Base-by-base conservation (phyloP, 2,888 invertebrate species). In the Piscicola geometra region DNA sequence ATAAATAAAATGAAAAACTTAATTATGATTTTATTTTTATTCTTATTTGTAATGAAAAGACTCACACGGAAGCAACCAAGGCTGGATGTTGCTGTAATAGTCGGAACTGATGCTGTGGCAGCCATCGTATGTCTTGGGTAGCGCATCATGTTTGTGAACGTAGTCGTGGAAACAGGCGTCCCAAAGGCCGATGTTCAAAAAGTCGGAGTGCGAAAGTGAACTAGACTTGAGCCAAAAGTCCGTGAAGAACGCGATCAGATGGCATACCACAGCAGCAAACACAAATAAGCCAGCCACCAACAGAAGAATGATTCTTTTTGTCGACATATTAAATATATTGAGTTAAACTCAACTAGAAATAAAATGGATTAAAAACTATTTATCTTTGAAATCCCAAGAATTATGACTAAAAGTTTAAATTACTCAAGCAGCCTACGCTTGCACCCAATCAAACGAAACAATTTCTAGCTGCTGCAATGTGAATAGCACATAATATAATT, bases 121-220 rank as follows among this genome's bases (percentile, higher is more conserved):
- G 15, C 80, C 80, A 71, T 79, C 76, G 56, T 80, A 80, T 18
- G 32, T 41, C n/a, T 33, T n/a, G 21, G 76, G 75, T 25, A 75
- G 76, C 15, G 41, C 68, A 18, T 80, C 80, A 66, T 80, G 79
- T 32, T 76, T 76, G 60, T 80, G 80, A 18, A 71, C 68, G 71
- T 80, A 80, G 25, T 77, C 30, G 28, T 78, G 50, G 74, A 80
- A 80, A 69, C 80, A 80, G 69, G 79, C 80, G 28, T 68, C 72
- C 68, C 76, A 78, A 18, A 79, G 75, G 5, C 80, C 80, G n/a
- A 80, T 71, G 71, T 80, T 79, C 21, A 80, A 77, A 76, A 80
- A 80, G 76, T 80, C 70, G 30, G 33, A 69, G 60, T 77, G 71
- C 5, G 47, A 50, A 21, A 60, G 32, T 18, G 67, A 47, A 64